phyloP scores from a whole-genome alignment of 2,797 vertebrate genomes.

The Gobio occitaniae region DNA sequence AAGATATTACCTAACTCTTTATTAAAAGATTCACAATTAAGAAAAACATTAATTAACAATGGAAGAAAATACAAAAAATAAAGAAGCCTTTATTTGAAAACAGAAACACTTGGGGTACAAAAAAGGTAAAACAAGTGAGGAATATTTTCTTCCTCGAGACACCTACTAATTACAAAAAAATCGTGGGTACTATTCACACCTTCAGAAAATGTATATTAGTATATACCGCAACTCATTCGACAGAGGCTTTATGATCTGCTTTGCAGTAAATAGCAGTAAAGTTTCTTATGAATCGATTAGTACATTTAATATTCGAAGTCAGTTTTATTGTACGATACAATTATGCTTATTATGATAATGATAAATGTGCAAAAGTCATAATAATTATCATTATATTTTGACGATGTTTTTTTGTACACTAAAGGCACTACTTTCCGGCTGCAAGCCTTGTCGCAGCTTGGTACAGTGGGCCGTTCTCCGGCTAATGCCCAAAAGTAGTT shows the following conservation, averaged over 20 bases:
- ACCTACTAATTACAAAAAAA: not conserved
- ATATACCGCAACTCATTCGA: not conserved
- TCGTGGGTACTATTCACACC: too few relatives aligned
- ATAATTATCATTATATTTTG: not conserved
- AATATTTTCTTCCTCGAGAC: not conserved
- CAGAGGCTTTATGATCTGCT: not conserved
- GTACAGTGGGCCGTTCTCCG: slow-evolving; percentile 55
- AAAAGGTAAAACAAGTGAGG: too few relatives aligned
- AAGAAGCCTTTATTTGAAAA: not conserved
- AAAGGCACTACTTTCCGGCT: slow-evolving; percentile 58
- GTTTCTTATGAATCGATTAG: not conserved
- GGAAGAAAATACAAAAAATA: not conserved
- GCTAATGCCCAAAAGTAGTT: slow-evolving; percentile 79
- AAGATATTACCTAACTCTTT: not conserved
- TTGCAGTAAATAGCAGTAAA: not conserved
- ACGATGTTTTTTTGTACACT: not conserved
- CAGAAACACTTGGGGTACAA: too few relatives aligned
- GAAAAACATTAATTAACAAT: not conserved
- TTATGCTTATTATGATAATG: not conserved
- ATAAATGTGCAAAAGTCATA: not conserved
- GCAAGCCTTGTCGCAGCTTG: slow-evolving; percentile 45
- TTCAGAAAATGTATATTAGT: too few relatives aligned
- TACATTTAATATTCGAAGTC: not conserved
- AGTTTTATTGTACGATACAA: not conserved
- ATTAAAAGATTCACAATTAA: not conserved